Evolutionary conservation across 2,113 vertebrate genomes (phyloP).

Genomic region (Antigone vipio): DNA sequence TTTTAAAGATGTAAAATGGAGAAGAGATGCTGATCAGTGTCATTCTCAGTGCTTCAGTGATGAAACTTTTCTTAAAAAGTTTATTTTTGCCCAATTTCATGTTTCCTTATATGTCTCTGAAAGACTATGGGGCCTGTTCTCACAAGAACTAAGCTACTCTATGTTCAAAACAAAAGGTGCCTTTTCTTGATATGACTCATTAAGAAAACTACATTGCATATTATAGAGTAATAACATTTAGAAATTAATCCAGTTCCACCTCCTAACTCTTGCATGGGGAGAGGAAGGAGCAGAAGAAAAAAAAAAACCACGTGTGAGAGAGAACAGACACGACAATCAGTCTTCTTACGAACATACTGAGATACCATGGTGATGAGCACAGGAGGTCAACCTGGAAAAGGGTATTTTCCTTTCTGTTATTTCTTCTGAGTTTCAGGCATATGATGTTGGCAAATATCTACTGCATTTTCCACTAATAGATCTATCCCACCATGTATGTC

Average conservation of each 20-base stretch:
- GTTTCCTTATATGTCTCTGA: not conserved
- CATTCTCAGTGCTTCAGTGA: not conserved
- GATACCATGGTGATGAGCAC: not conserved
- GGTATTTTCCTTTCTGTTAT: not conserved
- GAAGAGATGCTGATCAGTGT: accelerated
- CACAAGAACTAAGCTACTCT: not conserved
- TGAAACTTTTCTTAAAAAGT: not conserved
- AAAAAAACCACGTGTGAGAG: not conserved
- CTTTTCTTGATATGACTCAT: not conserved
- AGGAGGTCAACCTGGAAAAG: not conserved
- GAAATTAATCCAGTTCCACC: not conserved
- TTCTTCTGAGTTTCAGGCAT: not conserved
- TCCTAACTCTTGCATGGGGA: not conserved
- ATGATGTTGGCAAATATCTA: not conserved
- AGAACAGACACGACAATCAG: not conserved
- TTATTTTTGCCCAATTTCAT: not conserved
- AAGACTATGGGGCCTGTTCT: not conserved
- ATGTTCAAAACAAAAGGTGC: not conserved
- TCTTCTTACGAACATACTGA: not conserved
- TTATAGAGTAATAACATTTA: not conserved
- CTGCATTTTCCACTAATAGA: not conserved
- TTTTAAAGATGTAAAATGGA: not conserved
- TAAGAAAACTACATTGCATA: not conserved
- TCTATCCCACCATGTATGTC: not conserved
- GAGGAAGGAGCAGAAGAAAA: not conserved